These are phyloP conservation scores for Pseudanteris insignis DNA, from an alignment of 2,888 invertebrate genomes.

Conservation along the genomic window DNA sequence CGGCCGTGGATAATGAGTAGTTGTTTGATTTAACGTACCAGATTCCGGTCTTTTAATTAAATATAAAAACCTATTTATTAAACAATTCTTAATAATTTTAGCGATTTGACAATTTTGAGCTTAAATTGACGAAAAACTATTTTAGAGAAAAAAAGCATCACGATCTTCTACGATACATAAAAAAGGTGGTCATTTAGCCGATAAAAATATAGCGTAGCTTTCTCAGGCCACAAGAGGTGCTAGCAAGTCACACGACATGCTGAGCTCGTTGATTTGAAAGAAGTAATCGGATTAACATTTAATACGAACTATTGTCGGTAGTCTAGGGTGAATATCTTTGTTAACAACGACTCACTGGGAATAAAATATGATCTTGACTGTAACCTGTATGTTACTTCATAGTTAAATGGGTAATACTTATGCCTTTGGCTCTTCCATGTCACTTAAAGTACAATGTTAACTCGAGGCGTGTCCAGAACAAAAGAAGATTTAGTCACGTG, in stretches of 20 bases:
- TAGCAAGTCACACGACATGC: conserved; percentile 43
- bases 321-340: conserved; percentile 44
- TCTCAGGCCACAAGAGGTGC: conserved; percentile 37
- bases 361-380: conserved; percentile 44
- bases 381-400: conserved; percentile 40
- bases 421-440: conserved; percentile 40
- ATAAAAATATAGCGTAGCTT: conserved; percentile 19
- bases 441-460: conserved; percentile 41
- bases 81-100: too few species aligned
- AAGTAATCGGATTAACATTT: conserved; percentile 57
- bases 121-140: too few species aligned
- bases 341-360: conserved; percentile 46
- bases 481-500: conserved; percentile 50
- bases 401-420: conserved; percentile 43
- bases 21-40: too few species aligned
- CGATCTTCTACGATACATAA: too few species aligned
- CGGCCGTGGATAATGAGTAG: too few species aligned
- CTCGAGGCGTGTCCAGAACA: conserved; percentile 39
- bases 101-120: too few species aligned
- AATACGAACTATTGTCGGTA: conserved; percentile 49
- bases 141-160: too few species aligned
- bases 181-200: too few species aligned
- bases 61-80: too few species aligned
- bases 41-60: too few species aligned
- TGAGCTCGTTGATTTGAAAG: conserved; percentile 52